Evolutionary conservation across 2,797 vertebrate species (phyloP).

Genomic region (Acipenser ruthenus): DNA sequence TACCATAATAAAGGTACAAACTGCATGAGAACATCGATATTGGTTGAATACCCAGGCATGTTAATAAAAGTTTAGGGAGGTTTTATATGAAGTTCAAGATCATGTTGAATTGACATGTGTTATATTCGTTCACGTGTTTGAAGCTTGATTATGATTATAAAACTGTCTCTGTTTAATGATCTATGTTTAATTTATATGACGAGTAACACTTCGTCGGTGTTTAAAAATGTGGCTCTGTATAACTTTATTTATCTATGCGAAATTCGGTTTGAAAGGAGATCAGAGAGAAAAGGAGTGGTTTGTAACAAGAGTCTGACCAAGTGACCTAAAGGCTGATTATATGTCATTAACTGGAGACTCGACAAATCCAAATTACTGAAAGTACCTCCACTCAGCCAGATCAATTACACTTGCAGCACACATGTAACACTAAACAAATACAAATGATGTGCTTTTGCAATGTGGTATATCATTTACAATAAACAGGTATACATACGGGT

Average conservation of each 20-base stretch:
- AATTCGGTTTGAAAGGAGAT: slow-evolving; percentile 89
- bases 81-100: no score
- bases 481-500: no score
- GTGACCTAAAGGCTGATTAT: slow-evolving; percentile 98
- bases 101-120: background rate
- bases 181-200: slow-evolving; percentile 11
- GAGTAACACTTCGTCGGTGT: slow-evolving; percentile 20
- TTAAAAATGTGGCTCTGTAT: slow-evolving; percentile 61
- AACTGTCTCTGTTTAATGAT: background rate
- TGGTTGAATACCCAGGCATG: no score
- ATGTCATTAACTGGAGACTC: slow-evolving; percentile 99
- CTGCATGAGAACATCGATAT: no score
- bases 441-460: slow-evolving; percentile 52
- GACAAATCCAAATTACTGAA: slow-evolving; percentile 90
- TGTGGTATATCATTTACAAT: no score
- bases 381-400: slow-evolving; percentile 87
- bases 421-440: slow-evolving; percentile 62
- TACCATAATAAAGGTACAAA: no score
- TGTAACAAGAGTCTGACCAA: slow-evolving; percentile 93
- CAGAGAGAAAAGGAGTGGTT: slow-evolving; percentile 68
- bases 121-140: background rate
- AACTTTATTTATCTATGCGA: slow-evolving; percentile 78
- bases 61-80: no score
- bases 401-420: slow-evolving; percentile 63
- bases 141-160: slow-evolving; percentile 10